These are phyloP conservation scores for Zosterops borbonicus DNA, from an alignment of 2,113 vertebrate species.

Conservation along the genomic window DNA sequence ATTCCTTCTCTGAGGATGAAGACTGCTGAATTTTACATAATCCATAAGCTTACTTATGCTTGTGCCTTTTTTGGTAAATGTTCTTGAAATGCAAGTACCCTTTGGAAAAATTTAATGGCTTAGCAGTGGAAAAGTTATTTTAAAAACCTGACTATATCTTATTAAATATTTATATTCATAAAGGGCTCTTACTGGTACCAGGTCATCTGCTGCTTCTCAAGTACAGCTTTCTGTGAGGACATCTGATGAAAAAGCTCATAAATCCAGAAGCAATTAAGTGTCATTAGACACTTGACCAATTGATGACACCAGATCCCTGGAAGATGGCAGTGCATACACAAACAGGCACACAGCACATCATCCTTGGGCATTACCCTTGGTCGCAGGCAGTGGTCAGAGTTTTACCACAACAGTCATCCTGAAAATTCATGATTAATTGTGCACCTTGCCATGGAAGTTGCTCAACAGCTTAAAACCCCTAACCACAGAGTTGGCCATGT, in stretches of 20 bases:
- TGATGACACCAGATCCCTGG: background rate
- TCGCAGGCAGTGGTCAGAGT: background rate
- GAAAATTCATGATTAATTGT: conserved; percentile 20
- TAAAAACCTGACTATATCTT: background rate
- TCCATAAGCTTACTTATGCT: background rate
- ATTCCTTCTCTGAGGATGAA: conserved; percentile 1
- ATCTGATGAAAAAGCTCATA: background rate
- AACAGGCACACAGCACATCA: background rate
- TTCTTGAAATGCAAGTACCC: background rate
- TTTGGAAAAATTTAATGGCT: background rate
- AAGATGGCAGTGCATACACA: background rate
- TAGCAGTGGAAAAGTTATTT: background rate
- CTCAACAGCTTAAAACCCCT: background rate
- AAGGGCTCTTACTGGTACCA: background rate
- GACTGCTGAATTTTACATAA: background rate
- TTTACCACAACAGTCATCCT: conserved; percentile 5
- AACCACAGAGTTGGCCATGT: background rate
- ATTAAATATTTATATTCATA: background rate
- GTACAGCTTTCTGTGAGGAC: background rate
- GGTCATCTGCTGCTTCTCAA: background rate
- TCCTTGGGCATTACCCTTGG: background rate
- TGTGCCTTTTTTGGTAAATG: background rate
- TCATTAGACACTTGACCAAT: background rate
- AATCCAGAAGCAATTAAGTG: background rate
- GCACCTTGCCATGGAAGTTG: background rate